phyloP scores from a whole-genome alignment of 2,888 invertebrate species.

The Ormyrus labotus region DNA sequence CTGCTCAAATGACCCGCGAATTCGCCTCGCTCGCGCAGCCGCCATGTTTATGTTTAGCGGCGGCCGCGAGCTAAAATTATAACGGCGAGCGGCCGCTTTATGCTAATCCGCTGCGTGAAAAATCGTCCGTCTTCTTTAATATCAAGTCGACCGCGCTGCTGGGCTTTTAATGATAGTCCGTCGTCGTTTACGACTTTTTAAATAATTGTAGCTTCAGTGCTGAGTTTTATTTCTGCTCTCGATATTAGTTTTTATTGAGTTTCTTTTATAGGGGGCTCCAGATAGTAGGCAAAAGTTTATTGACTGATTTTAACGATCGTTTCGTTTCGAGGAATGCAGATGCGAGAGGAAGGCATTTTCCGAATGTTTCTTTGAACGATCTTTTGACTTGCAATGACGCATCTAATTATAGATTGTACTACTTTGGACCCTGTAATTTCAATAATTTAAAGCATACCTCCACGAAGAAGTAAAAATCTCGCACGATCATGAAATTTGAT shows the following conservation, averaged over 20 bases:
- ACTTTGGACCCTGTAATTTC: conserved; percentile 3
- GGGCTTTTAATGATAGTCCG: too few relatives aligned
- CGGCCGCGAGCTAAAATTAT: conserved; percentile 59
- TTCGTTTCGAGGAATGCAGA: too few relatives aligned
- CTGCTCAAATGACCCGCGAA: conserved; percentile 75
- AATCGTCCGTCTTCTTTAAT: background rate
- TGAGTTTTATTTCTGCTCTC: too few relatives aligned
- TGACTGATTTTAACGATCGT: too few relatives aligned
- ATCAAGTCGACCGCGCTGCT: background rate
- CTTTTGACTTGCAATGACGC: background rate
- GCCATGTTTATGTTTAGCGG: conserved; percentile 70
- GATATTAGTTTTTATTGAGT: too few relatives aligned
- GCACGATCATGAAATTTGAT: too few relatives aligned
- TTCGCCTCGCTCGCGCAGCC: conserved; percentile 61
- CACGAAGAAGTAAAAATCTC: too few relatives aligned
- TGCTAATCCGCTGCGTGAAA: conserved; percentile 33
- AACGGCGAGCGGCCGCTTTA: conserved; percentile 35
- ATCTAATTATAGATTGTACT: background rate
- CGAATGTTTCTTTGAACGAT: too few relatives aligned
- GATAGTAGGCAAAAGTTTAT: too few relatives aligned
- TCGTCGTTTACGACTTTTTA: background rate
- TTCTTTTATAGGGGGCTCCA: too few relatives aligned
- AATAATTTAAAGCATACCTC: conserved; percentile 1
- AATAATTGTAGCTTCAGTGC: background rate
- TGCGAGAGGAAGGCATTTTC: too few relatives aligned